Evolutionary conservation across 2,113 vertebrate species (phyloP), one percentile per base, ranked within the genome.

Genomic region (Gavialis gangeticus): DNA sequence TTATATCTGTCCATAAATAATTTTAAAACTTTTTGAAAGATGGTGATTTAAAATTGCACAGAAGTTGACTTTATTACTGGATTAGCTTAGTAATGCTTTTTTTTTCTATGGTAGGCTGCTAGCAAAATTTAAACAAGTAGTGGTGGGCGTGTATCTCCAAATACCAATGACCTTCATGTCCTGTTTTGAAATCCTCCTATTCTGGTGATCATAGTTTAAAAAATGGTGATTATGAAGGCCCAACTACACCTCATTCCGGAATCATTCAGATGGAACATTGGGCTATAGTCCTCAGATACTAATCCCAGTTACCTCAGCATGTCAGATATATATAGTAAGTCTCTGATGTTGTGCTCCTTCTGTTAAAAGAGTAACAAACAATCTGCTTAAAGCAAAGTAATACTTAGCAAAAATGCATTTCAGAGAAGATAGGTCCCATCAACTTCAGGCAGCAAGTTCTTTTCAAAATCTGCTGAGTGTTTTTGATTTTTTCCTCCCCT

Each of bases 1-100:
- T 98, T 98, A 97, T 97, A 91, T 96, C 84, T 88, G 69, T 80
- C 76, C 87, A 97, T 98, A 98, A 97, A 98, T 98, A 97, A 97
- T 92, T 96, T 84, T 87, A 93, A 92, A 64, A 11, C 85, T 96
- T 97, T 97, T 64, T 75, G 56, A 93, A 95, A 96, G 84, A 96
- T 82, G 73, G 37, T 67, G 34, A 77, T 97, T 98, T 97, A 90
- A 90, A 94, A 93, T 63, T 87, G 82, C 30, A 60, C 34, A 76
- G 22, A 82, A 93, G 79, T 79, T 92, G 67, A 55, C 30, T 25
- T 81, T 34, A 87, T 96, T 91, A 78, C 91, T 92, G 82, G 78
- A 55, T 55, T 55, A 89, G 63, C 77, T 88, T 84, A 85, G 93
- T 94, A 91, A 95, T 85, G 9, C 79, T n/a, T 27, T 46, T 73